These are phyloP conservation scores for Solea senegalensis DNA, from an alignment of 2,113 vertebrate genomes.

Conservation along the genomic window DNA sequence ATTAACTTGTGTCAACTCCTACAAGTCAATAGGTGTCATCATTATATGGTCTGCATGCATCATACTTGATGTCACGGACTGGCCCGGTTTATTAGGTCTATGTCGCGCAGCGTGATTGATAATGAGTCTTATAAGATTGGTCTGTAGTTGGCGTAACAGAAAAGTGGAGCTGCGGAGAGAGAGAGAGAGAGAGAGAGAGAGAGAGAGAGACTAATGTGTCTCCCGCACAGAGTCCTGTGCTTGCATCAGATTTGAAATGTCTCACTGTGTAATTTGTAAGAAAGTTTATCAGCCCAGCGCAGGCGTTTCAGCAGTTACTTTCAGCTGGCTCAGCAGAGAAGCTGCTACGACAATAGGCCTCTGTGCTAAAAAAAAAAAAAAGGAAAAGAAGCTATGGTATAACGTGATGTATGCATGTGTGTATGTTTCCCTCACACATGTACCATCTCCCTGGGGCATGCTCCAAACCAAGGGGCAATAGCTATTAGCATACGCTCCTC, in stretches of 20 bases:
- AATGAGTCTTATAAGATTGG: constrained; percentile 5
- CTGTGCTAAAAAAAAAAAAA: constrained; percentile 53
- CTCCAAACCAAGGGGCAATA: constrained; percentile 73
- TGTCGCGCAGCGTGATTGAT: background rate
- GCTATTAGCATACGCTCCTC: constrained; percentile 80
- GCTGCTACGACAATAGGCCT: constrained; percentile 60
- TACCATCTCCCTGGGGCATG: constrained; percentile 67
- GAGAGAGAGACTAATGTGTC: constrained; percentile 33
- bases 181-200: constrained; percentile 1
- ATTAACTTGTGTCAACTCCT: too few species aligned
- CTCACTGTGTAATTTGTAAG: constrained; percentile 58
- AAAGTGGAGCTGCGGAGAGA: constrained; percentile 11
- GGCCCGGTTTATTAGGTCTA: too few species aligned
- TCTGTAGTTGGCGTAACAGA: constrained; percentile 5
- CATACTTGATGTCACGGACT: too few species aligned
- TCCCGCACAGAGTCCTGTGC: constrained; percentile 34
- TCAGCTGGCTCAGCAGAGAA: constrained; percentile 73
- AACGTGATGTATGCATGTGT: constrained; percentile 65
- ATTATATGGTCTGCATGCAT: too few species aligned
- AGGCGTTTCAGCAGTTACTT: constrained; percentile 59
- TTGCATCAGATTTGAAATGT: constrained; percentile 72
- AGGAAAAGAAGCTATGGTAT: constrained; percentile 35
- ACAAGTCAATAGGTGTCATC: too few species aligned
- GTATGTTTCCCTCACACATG: constrained; percentile 43
- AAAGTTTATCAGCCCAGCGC: constrained; percentile 74